A percentile compares a stretch with the other conserved stretches of the same genome.
phyloP scores from a whole-genome alignment of 1,140 invertebrate species.

The Brachystomella parvula region DNA sequence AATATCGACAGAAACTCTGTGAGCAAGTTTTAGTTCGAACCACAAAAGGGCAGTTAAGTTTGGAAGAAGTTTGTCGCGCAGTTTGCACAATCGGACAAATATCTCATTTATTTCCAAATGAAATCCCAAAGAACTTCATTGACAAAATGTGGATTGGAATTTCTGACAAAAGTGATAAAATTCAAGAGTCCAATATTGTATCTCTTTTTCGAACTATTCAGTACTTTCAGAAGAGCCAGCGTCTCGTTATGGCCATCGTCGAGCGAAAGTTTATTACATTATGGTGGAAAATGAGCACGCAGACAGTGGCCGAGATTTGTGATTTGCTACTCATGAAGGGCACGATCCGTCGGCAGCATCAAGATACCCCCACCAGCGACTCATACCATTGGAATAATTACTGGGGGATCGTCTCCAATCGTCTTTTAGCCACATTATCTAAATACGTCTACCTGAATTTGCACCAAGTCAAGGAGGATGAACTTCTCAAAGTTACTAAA shows the following conservation, averaged over 20 bases:
- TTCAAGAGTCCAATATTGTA: conserved; percentile 52
- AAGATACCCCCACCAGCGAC: no score
- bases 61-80: conserved; percentile 56
- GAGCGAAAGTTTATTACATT: conserved; percentile 52
- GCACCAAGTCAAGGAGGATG: conserved; percentile 52
- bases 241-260: conserved; percentile 53
- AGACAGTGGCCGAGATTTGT: conserved; percentile 53
- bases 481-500: conserved; percentile 53
- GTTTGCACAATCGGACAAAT: conserved; percentile 44
- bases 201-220: conserved; percentile 52
- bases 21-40: conserved; percentile 55
- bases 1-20: conserved; percentile 50
- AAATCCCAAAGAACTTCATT: conserved; percentile 44
- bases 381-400: conserved; percentile 14
- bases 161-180: conserved; percentile 50
- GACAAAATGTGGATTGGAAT: conserved; percentile 64
- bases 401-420: conserved; percentile 42
- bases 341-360: background rate
- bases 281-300: conserved; percentile 51
- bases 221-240: conserved; percentile 53
- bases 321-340: conserved; percentile 37
- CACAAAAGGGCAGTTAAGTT: conserved; percentile 52
- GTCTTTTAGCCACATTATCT: conserved; percentile 47
- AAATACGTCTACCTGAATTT: conserved; percentile 57
- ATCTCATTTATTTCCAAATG: conserved; percentile 37